Evolutionary conservation across 1,140 invertebrate species (phyloP).

Genomic region (Uloborus diversus): DNA sequence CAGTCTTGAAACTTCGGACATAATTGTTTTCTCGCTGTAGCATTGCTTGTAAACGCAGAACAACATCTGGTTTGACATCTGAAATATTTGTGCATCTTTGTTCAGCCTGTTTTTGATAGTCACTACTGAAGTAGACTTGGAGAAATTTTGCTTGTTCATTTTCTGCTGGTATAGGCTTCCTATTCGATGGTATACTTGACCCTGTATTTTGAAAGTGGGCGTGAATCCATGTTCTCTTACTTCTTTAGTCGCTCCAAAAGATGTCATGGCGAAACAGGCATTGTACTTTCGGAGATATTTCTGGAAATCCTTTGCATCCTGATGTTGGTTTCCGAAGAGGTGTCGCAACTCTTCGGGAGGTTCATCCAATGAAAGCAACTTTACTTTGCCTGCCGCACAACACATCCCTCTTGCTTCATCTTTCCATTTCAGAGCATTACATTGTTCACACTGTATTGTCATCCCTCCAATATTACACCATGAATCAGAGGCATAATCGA

Average conservation of each 20-base stretch:
- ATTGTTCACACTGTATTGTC: no score
- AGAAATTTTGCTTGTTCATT: conserved; percentile 1
- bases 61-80: not conserved
- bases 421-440: no score
- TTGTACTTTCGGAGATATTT: not conserved
- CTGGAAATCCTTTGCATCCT: not conserved
- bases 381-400: no score
- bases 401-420: no score
- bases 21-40: conserved; percentile 50
- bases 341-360: no score
- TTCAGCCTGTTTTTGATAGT: conserved; percentile 59
- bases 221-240: no score
- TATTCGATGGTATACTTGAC: conserved; percentile 54
- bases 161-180: conserved; percentile 48
- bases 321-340: no score
- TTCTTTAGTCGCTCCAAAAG: conserved; percentile 32
- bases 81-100: not conserved
- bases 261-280: no score
- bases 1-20: conserved; percentile 55
- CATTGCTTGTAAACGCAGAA: conserved; percentile 18
- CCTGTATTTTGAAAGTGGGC: conserved; percentile 57
- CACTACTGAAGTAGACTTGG: conserved; percentile 12
- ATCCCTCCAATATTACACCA: no score
- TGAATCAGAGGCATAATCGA: no score
- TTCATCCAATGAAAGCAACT: no score